Evolutionary conservation across 2,113 vertebrate species (phyloP), one percentile per base, ranked within the genome.

Genomic region (Dasyprocta punctata): DNA sequence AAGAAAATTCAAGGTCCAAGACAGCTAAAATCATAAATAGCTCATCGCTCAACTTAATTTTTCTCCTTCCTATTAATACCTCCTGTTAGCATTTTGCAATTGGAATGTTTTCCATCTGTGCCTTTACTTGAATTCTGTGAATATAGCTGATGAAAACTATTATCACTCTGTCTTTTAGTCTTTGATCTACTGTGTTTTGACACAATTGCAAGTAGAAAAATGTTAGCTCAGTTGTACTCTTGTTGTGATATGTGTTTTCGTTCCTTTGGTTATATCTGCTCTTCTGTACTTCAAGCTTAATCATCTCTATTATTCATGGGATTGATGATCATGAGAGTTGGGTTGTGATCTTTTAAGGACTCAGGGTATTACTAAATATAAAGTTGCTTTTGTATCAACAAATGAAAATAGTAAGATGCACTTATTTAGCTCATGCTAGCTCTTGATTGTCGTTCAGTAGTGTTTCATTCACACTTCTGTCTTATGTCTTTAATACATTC

Each of bases 1-100:
- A 93, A 75, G 60, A 83, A 91, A 88, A 90, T 69, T 89, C 65
- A 71, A 90, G 61, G 96, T 87, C 60, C 67, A 93, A 86, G 83
- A 63, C 80, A 86, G 52, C 88, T 71, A 26, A 85, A 94, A 94
- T 95, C 84, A 93, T 85, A 94, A 86, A 92, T 83, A 95, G 88
- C 61, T 97, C 97, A 96, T 89, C 89, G 80, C 84, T 96, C 91
- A 86, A 91, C 28, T 89, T 97, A 97, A 97, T 96, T 96, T 73
- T 95, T 93, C 83, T 93, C 92, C 86, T 52, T 93, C 52, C 60
- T 94, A 67, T 87, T 67, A 65, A 81, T 93, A 67, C 22, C 5
- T 44, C 67, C 95, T 97, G 96, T 93, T 94, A 95, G 86, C 78
- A 85, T 97, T 95, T 94, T 97, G 84, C 78, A 94, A 85, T 60